Conservation (phyloP, 2,888 invertebrate genomes). For the Ditula angustiorana region DNA sequence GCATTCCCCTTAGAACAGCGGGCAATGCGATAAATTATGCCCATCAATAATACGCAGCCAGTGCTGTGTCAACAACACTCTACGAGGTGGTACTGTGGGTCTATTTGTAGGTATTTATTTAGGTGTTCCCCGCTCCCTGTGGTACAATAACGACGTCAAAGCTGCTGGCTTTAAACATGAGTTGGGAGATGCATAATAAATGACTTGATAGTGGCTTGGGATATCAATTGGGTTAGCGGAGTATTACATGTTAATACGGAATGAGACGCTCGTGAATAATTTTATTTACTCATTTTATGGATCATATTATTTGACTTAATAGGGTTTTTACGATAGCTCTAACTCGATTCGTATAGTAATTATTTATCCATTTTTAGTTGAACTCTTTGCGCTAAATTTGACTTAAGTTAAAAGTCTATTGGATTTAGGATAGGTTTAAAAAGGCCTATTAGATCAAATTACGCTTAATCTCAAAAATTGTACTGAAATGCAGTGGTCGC, state of each 20-base stretch:
- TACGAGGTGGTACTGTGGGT: constrained; percentile 51
- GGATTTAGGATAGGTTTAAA: no score
- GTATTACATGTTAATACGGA: constrained; percentile 35
- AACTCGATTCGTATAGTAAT: constrained; percentile 12
- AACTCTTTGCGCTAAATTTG: no score
- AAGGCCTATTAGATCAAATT: no score
- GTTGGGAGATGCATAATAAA: constrained; percentile 59
- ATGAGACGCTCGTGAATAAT: constrained; percentile 38
- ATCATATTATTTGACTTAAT: constrained; percentile 25
- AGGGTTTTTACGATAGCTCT: constrained; percentile 14
- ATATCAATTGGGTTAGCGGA: constrained; percentile 49
- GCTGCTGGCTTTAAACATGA: constrained; percentile 49
- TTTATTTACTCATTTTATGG: constrained; percentile 34
- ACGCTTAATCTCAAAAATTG: no score
- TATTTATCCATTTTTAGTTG: neutral
- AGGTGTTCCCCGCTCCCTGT: constrained; percentile 48
- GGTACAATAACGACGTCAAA: constrained; percentile 54
- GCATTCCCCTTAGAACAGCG: constrained; percentile 72
- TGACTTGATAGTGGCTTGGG: constrained; percentile 49
- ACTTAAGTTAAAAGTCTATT: no score
- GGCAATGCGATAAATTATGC: constrained; percentile 76
- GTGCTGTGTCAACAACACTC: constrained; percentile 77
- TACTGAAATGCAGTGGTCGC: no score
- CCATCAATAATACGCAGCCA: constrained; percentile 77
- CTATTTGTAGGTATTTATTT: constrained; percentile 62